Base-by-base conservation (phyloP, 2,113 vertebrate genomes). In the Aldabrachelys gigantea region DNA sequence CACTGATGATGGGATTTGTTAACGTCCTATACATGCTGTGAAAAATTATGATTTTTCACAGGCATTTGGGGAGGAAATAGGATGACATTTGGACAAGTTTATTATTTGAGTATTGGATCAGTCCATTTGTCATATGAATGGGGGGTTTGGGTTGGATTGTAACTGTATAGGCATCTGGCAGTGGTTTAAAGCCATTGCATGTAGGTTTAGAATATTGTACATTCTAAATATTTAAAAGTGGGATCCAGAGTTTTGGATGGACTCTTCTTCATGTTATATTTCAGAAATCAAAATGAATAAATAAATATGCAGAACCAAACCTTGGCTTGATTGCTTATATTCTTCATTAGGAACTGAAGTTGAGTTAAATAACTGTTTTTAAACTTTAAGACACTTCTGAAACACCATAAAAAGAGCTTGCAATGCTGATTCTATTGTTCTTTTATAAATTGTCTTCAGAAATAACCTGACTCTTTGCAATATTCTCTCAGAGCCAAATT, bases 321-420 rank as follows among this genome's bases (percentile, higher is more conserved):
- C 56, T 96, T 95, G 80, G 52, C 57, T 95, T 84, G 80, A 93
- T 88, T 72, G 3, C 80, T 92, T 96, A 90, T 81, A 6, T 79
- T 24, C 47, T 29, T 81, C 24, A 41, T 87, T 95, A 92, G 80
- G 22, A 96, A 86, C 80, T 95, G 91, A 79, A n/a, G 6, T 35
- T 92, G 8, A 27, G 80, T 94, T 95, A 93, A 65, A 84, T 72
- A 96, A 81, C 6, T 75, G 91, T 91, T 90, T 62, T 89, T 85
- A 75, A 96, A 95, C 85, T 92, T 89, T 92, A 96, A 97, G 80
- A 92, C 65, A 87, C 52, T 93, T 78, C 21, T 80, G 35, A 93
- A 97, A 97, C 94, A 52, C 62, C 81, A 88, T 87, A 90, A 91
- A 85, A 81, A 35, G 79, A 95, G 41, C 81, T 95, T 91, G 91